These are phyloP conservation scores for Drosophila miranda DNA, from an alignment of 1,140 invertebrate genomes.

Conservation along the genomic window DNA sequence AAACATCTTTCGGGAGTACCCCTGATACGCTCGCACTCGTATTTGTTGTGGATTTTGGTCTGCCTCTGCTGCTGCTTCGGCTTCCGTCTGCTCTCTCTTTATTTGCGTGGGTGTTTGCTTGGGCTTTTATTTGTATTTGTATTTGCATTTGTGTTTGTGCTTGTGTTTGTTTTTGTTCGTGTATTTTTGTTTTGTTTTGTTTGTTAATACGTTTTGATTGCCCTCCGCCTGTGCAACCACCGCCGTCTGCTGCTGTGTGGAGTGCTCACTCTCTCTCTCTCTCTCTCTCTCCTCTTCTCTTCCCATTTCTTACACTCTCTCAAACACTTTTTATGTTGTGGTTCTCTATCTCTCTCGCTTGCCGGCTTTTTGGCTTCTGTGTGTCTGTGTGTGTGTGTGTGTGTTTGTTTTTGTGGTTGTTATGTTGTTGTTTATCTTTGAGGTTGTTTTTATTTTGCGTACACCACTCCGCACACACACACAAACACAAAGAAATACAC, in stretches of 20 bases:
- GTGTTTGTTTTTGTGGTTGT: slow-evolving; percentile 39
- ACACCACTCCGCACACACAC: slow-evolving; percentile 8
- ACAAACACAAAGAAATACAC: slow-evolving; percentile 29
- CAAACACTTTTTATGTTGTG: too few relatives aligned
- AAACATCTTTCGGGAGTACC: slow-evolving; percentile 21
- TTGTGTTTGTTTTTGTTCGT: slow-evolving; percentile 31
- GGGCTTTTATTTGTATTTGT: slow-evolving; percentile 31
- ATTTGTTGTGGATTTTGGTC: slow-evolving; percentile 4
- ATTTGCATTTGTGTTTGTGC: slow-evolving; percentile 34
- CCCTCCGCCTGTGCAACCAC: slow-evolving; percentile 9
- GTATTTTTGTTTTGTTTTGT: slow-evolving; percentile 52
- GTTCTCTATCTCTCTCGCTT: slow-evolving; percentile 12
- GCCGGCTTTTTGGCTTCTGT: slow-evolving; percentile 42
- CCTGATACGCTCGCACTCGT: not conserved
- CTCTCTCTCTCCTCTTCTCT: not conserved
- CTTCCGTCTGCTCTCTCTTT: not conserved
- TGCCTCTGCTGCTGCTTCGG: not conserved
- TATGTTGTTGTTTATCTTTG: slow-evolving; percentile 74
- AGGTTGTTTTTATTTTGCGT: slow-evolving; percentile 68
- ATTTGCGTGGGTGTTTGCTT: slow-evolving; percentile 30
- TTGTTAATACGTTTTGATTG: slow-evolving; percentile 66
- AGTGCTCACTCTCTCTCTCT: not conserved
- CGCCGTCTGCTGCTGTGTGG: slow-evolving; percentile 27
- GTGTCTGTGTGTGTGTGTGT: slow-evolving; percentile 27
- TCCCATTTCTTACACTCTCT: not conserved